Evolutionary conservation across 2,797 vertebrate species (phyloP), one percentile per base, ranked within the genome.

Genomic region (Botia almorhae): DNA sequence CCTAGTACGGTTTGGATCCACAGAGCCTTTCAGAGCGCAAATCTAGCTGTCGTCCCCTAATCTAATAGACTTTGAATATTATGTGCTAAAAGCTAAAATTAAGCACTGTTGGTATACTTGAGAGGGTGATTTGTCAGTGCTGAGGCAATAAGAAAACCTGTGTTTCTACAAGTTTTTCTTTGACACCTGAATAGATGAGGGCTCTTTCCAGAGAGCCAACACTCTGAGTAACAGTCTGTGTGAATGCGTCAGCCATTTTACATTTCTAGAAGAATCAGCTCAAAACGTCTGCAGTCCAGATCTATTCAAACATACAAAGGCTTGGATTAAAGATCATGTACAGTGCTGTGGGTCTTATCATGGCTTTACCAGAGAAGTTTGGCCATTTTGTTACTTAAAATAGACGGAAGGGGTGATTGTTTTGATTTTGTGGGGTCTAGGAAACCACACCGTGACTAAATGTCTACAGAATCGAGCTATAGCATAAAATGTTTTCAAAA

Each of bases 401-500:
- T 69, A 16, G 23, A 76, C 14, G 23, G 36, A 73, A 60, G 60
- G 43, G 36, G 33, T 53, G 63, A 61, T 61, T 36, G 50, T 75
- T 74, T 53, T 36, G 73, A 68, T 16, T 39, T 11, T 14, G 21
- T 60, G 48, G 46, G 26, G 43, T 50, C 56, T 53, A 53, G 17
- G 51, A 17, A 19, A 65, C 14, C 63, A 69, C 39, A 71, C 67
- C 46, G 33, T 51, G 17, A 69, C n/a, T 39, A 60, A 69, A 76
- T 53, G 23, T 17, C 3, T 73, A 77, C 63, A 74, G 81, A 83
- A 76, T 64, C 58, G 6, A 43, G 43, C 39, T 26, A 23, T 48
- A 46, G 39, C 39, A 3, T 89, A 81, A 81, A 84, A 76, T 76
- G 80, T 81, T 65, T 72, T 78, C 79, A 82, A 80, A 79, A 64